Evolutionary conservation across 53 echinoderm and acorn worm genomes (phyloP), one percentile per base, ranked within the genome.

Genomic region (Luidia sarsii): DNA sequence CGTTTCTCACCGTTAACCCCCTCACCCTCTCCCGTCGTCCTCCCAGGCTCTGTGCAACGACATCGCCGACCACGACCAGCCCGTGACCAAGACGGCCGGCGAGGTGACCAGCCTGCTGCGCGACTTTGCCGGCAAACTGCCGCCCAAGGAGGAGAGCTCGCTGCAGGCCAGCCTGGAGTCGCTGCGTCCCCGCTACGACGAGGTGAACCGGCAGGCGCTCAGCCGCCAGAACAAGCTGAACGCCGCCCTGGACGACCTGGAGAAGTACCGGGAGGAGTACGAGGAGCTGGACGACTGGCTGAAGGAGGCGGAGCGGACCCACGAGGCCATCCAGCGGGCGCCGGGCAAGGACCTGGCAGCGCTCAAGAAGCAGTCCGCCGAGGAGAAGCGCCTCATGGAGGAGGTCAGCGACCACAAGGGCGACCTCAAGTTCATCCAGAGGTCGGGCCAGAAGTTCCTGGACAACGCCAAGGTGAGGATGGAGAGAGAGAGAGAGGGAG

Each of bases 391-490:
- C n/a, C 53, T 99, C 57, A 91, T 93, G 81, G 99, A 97, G 65
- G 99, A 97, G 29, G 86, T 97, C 75, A 91, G 88, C 22, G 94
- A 89, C 54, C 99, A 97, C 80, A 97, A 97, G 82, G 99, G 93
- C 39, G 99, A 97, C 68, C 87, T 97, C 11, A 94, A 93, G 45
- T 97, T 97, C 82, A 90, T 97, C 94, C 94, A 91, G 70, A 72
- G 90, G 38, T 90, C 99, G 45, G 99, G 99, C 8, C 99, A 94
- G 64, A 94, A 99, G 77, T 81, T 89, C 81, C 74, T 86, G 75
- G 99, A 97, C 64, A 97, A 88, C 70, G 75, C 84, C 3, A 97
- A 91, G 94, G 99, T 94, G 70, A 48, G 88, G n/a, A n/a, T n/a
- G n/a, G n/a, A n/a, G n/a, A n/a, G n/a, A n/a, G n/a, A n/a, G n/a